Percentiles rank a stretch among this genome's conserved stretches.
Conservation (phyloP, 2,888 invertebrate species). For the Phytoseiulus persimilis region DNA sequence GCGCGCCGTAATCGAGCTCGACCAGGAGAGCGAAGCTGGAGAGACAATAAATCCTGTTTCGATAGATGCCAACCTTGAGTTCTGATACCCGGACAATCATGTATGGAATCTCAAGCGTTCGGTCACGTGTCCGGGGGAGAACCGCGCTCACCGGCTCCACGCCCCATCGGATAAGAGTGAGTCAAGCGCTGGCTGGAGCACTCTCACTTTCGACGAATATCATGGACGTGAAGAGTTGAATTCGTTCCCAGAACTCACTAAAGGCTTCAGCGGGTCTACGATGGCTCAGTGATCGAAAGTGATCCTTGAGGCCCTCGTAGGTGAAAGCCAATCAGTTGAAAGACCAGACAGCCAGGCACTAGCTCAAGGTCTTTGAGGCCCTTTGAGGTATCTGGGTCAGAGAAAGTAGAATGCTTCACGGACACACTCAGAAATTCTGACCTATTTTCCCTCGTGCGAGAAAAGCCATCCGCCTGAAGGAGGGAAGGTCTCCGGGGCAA, state of each 20-base stretch:
- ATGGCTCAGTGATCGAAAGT: not conserved
- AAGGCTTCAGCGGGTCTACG: not conserved
- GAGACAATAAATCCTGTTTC: no score
- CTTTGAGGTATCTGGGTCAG: not conserved
- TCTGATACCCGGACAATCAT: no score
- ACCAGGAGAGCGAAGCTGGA: no score
- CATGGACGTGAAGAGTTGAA: not conserved
- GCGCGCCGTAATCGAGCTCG: no score
- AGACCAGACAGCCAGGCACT: not conserved
- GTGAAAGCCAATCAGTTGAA: not conserved
- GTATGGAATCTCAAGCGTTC: no score
- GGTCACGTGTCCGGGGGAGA: no score
- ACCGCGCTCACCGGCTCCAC: not conserved
- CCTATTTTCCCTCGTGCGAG: not conserved
- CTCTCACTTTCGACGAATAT: not conserved
- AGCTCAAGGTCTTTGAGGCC: not conserved
- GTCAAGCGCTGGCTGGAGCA: not conserved
- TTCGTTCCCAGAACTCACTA: not conserved
- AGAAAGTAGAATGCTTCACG: slow-evolving; percentile 5
- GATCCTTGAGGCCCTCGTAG: not conserved
- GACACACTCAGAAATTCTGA: not conserved
- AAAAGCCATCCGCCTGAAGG: no score
- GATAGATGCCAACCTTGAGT: no score
- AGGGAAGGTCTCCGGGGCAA: no score
- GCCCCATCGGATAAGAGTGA: not conserved